phyloP scores from a whole-genome alignment of 2,113 vertebrate species.

The Ceuthmochares aereus region DNA sequence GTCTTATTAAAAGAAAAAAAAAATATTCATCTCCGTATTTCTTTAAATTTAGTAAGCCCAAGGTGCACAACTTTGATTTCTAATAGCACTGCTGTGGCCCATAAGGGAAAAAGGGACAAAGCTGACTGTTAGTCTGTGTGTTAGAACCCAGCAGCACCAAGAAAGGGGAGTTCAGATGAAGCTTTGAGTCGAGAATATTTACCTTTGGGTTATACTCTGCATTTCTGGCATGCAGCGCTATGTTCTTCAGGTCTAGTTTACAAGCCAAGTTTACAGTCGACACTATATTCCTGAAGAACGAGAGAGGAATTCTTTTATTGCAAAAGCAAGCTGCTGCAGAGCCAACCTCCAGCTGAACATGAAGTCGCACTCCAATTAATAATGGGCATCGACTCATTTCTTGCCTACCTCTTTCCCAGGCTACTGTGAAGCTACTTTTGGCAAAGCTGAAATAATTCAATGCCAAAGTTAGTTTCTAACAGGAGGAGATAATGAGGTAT shows the following conservation, averaged over 20 bases:
- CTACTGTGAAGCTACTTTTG: not conserved
- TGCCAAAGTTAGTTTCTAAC: not conserved
- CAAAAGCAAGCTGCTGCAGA: not conserved
- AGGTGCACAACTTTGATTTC: not conserved
- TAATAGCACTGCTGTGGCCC: not conserved
- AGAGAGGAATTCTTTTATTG: not conserved
- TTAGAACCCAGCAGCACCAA: not conserved
- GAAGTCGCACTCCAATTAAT: not conserved
- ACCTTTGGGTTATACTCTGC: slow-evolving; percentile 99
- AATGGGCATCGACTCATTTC: not conserved
- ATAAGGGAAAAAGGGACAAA: not conserved
- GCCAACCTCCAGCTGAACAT: not conserved
- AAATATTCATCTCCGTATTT: not conserved
- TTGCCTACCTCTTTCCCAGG: not conserved
- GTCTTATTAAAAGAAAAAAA: not conserved
- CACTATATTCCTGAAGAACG: slow-evolving; percentile 89
- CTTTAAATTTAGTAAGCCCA: not conserved
- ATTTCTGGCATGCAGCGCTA: slow-evolving; percentile 93
- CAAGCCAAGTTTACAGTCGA: slow-evolving; percentile 95
- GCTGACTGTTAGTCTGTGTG: not conserved
- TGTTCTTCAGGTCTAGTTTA: slow-evolving; percentile 94
- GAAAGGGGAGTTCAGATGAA: not conserved
- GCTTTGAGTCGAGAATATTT: not conserved
- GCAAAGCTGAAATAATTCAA: not conserved
- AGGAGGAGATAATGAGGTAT: not conserved